Percentiles rank a stretch among this genome's conserved stretches.
Conservation (phyloP, 2,797 vertebrate species). For the Bovichtus diacanthus region DNA sequence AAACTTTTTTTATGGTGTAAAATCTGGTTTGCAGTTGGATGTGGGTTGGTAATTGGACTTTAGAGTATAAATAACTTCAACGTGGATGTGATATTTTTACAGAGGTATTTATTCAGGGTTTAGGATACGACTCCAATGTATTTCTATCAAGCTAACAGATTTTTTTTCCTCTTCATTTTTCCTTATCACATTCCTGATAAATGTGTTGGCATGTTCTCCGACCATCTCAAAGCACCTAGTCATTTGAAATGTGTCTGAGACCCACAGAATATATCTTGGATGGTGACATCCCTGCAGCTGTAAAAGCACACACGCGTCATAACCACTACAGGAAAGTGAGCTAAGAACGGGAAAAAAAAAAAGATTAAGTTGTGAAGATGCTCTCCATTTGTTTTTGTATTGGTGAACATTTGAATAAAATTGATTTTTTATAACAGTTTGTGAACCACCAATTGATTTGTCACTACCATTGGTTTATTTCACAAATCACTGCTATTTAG, state of each 20-base stretch:
- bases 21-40: conserved; percentile 13
- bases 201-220: conserved; percentile 31
- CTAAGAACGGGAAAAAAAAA: conserved; percentile 12
- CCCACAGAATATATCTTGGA: not conserved
- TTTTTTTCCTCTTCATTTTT: not conserved
- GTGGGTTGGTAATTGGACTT: conserved; percentile 23
- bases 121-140: conserved; percentile 21
- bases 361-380: conserved; percentile 63
- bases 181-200: conserved; percentile 60
- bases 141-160: not conserved
- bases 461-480: not conserved
- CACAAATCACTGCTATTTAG: not conserved
- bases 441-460: not conserved
- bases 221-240: conserved; percentile 14
- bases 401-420: conserved; percentile 86
- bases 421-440: conserved; percentile 56
- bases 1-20: conserved; percentile 9
- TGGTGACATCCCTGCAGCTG: conserved; percentile 34
- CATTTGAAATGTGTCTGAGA: conserved; percentile 26
- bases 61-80: conserved; percentile 1
- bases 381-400: conserved; percentile 84
- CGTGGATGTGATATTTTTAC: conserved; percentile 37
- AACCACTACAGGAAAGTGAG: conserved; percentile 69
- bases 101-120: conserved; percentile 65
- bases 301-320: conserved; percentile 47